Percentiles rank a stretch among this genome's conserved stretches.
Evolutionary conservation across 2,888 invertebrate species (phyloP).

Genomic region (Venusia cambrica): DNA sequence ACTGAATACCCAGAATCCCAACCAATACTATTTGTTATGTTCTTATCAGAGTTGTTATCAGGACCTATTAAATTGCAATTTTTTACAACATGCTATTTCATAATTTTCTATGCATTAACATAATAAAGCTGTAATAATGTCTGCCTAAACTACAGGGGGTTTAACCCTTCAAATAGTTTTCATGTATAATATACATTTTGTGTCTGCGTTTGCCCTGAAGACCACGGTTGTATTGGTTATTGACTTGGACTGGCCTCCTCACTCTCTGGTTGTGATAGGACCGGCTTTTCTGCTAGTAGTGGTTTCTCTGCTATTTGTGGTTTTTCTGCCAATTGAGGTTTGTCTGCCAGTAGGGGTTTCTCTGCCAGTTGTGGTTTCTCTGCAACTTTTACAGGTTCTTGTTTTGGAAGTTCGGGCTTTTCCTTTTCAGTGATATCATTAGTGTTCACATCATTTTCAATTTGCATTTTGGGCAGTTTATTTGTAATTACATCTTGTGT

Average conservation of each 20-base stretch:
- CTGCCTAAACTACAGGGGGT: constrained; percentile 25
- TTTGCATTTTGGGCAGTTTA: constrained; percentile 57
- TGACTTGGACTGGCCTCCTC: constrained; percentile 61
- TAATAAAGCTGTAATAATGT: constrained; percentile 33
- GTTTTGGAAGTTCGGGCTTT: constrained; percentile 37
- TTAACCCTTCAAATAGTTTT: constrained; percentile 54
- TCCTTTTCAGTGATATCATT: constrained; percentile 30
- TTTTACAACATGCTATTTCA: constrained; percentile 28
- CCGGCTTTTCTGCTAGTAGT: constrained; percentile 56
- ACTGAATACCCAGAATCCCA: constrained; percentile 13
- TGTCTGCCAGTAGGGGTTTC: constrained; percentile 38
- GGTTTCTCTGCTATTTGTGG: constrained; percentile 54
- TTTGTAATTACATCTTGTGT: constrained; percentile 58
- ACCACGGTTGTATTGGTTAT: constrained; percentile 66
- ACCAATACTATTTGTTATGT: constrained; percentile 14
- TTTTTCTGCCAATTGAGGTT: constrained; percentile 39
- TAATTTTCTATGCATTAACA: constrained; percentile 34
- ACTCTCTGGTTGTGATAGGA: constrained; percentile 55
- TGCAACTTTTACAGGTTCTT: constrained; percentile 25
- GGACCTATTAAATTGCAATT: constrained; percentile 28
- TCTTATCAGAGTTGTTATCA: constrained; percentile 28
- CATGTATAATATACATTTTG: constrained; percentile 68
- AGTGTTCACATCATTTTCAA: constrained; percentile 40
- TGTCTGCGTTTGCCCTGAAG: constrained; percentile 44
- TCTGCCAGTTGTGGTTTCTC: constrained; percentile 23